Evolutionary conservation across 2,113 vertebrate species (phyloP), one percentile per base, ranked within the genome.

Genomic region (Archilochus colubris): DNA sequence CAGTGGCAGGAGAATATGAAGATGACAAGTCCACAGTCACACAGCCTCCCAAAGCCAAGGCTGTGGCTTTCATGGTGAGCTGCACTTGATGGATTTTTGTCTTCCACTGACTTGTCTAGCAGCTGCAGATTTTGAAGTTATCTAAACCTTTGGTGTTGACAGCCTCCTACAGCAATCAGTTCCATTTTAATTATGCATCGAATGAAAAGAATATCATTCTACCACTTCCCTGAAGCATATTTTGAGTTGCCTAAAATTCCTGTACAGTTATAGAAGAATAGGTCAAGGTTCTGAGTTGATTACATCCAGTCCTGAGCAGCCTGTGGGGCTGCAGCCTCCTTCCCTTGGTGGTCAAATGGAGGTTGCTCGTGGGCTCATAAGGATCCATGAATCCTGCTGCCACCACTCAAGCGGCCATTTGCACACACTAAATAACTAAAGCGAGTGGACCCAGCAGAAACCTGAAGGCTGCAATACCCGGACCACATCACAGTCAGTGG

Each of bases 401-500:
- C 57, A n/a, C 40, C 2, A 0, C 9, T 7, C 67, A 46, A 2
- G 67, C 46, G 54, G 43, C 48, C 55, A 21, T 24, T 84, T 2
- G 3, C n/a, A 85, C 30, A 48, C 69, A 12, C 62, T 27, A 33
- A 53, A 77, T 58, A 11, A 7, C 3, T 0, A 12, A 54, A 43
- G 30, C 8, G 23, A 76, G 51, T 13, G 0, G 9, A 79, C 23
- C 30, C 77, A 57, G 17, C 0, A 2, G 48, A 75, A 57, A n/a
- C n/a, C 13, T 27, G 28, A 31, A 44, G 12, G 16, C 12, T 14
- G 43, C n/a, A 57, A 46, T 21, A 54, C 27, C 22, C 36, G 58
- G 36, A n/a, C 20, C 21, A n/a, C 1, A 0, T 14, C 3, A 1
- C 16, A 24, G 33, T 36, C 62, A 21, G 17, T 14, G 14, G 30